Percentiles rank a stretch among this genome's conserved stretches.
Evolutionary conservation across 2,888 invertebrate genomes (phyloP).

Genomic region (Nomada flava): DNA sequence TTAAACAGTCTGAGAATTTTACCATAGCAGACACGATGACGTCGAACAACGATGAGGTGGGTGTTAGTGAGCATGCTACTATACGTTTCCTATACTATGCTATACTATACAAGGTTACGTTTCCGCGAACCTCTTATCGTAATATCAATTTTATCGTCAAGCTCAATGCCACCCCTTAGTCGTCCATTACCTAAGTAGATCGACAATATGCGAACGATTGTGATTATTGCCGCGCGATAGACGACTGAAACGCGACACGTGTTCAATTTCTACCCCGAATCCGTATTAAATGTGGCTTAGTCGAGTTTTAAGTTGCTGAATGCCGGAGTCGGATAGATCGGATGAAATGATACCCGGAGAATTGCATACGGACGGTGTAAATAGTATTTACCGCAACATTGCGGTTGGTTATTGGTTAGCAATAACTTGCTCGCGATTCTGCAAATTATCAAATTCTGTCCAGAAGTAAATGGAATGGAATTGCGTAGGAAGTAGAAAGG

Average conservation of each 20-base stretch:
- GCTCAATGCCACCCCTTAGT: conserved; percentile 5
- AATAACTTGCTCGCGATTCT: not conserved
- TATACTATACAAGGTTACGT: no score
- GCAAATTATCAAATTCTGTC: not conserved
- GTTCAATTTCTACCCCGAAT: not conserved
- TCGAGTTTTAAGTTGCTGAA: not conserved
- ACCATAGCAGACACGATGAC: conserved; percentile 3
- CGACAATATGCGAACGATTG: conserved; percentile 35
- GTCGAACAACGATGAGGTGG: not conserved
- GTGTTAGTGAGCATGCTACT: no score
- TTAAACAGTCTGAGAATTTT: no score
- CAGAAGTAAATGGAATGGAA: no score
- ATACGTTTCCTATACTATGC: no score
- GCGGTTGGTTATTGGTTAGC: not conserved
- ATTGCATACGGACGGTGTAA: not conserved
- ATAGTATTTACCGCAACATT: not conserved
- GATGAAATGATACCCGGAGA: not conserved
- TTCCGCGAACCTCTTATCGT: conserved; percentile 8
- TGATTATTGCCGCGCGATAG: conserved; percentile 24
- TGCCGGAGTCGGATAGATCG: not conserved
- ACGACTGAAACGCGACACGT: conserved; percentile 10
- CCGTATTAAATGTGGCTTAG: not conserved
- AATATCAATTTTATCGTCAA: conserved; percentile 22
- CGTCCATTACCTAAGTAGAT: conserved; percentile 35
- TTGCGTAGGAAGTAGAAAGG: no score